Base-by-base conservation (phyloP, 2,888 invertebrate species). In the Zygothrica quintamaculata region DNA sequence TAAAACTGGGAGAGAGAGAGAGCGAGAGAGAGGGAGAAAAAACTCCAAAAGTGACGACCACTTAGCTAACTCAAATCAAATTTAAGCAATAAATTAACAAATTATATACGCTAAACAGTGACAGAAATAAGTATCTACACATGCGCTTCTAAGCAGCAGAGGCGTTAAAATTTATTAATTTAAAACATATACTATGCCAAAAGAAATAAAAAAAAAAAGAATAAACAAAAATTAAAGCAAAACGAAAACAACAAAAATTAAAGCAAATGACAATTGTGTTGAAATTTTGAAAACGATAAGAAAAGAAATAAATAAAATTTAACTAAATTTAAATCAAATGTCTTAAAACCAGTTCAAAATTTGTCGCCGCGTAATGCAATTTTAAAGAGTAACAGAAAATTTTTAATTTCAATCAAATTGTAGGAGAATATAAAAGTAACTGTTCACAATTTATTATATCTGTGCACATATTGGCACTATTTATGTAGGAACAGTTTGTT, bases 31-130 rank as follows among this genome's bases (percentile, higher is more conserved):
- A n/a, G n/a, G n/a, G n/a, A 56, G 33, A 37, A 34, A 61, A 56
- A 52, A 48, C 22, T 59, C 36, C 52, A 52, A 53, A 50, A 25
- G 34, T 12, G 31, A 9, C 33, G 47, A 15, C 26, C 57, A 71
- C 51, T 79, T 66, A 13, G 51, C 56, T 44, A 74, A 56, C 37
- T 67, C 39, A 64, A 76, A 76, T 68, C 52, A 69, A 84, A 77
- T 57, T 77, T 65, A 56, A 53, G 52, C 66, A 60, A 81, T 81
- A 69, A 77, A 69, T 80, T 77, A 79, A 60, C 40, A 46, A 69
- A 66, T 44, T 66, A 61, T 65, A 58, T 56, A 48, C 51, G 75
- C 57, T 48, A 62, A 66, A 64, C 62, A 65, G 51, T 56, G 65
- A 81, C 82, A 59, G 37, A 53, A 66, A 70, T 57, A 77, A 58